phyloP scores from a whole-genome alignment of 2,888 invertebrate species.

The Lepidocyrtinus sp. region DNA sequence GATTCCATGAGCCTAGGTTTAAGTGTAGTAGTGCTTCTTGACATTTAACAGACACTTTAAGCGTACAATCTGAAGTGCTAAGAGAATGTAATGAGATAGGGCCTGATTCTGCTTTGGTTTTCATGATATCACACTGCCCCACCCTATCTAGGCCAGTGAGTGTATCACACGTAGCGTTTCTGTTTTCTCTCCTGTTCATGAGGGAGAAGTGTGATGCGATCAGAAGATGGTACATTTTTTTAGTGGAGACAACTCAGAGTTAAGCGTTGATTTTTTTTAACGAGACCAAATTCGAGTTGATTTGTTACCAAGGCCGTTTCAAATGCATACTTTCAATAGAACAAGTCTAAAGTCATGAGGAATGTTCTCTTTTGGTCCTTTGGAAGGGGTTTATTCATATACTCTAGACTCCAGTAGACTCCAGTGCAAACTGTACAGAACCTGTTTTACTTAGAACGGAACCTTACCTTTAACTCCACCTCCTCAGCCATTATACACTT shows the following conservation, averaged over 20 bases:
- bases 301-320: slow-evolving; percentile 53
- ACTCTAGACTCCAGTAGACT: neutral
- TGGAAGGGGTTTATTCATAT: neutral
- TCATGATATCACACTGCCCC: neutral
- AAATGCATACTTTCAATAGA: neutral
- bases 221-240: neutral
- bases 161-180: neutral
- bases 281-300: slow-evolving; percentile 38
- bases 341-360: too few species aligned
- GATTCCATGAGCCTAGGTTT: neutral
- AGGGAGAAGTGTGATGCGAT: neutral
- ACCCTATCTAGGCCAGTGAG: neutral
- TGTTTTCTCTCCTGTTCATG: neutral
- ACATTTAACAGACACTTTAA: neutral
- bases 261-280: slow-evolving; percentile 9
- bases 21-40: neutral
- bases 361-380: too few species aligned
- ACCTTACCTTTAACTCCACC: too few species aligned
- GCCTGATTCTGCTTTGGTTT: neutral
- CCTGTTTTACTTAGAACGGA: neutral
- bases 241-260: neutral
- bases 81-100: neutral
- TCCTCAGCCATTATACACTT: neutral
- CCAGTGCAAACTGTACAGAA: neutral
- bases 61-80: neutral